These are phyloP conservation scores for Hemicrepidius hirtus DNA, from an alignment of 2,888 invertebrate species.

Conservation along the genomic window DNA sequence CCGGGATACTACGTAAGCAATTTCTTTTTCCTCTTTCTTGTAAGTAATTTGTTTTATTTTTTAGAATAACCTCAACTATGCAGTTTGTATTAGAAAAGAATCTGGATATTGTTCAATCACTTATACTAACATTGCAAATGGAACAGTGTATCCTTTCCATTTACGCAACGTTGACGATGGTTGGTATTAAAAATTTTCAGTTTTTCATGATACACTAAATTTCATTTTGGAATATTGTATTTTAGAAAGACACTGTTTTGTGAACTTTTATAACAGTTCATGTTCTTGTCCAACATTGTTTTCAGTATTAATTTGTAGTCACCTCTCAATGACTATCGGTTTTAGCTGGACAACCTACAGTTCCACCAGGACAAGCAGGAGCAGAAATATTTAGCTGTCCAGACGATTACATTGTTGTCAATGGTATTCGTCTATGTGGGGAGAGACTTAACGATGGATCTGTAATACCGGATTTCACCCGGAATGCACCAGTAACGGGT, in stretches of 20 bases:
- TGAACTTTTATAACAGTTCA: too few species aligned
- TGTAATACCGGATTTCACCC: conserved; percentile 76
- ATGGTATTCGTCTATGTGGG: conserved; percentile 83
- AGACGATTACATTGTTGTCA: conserved; percentile 82
- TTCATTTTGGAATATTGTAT: too few species aligned
- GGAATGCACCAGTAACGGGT: conserved; percentile 83
- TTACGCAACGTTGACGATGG: conserved; percentile 81
- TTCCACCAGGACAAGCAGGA: conserved; percentile 82
- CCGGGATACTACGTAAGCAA: conserved; percentile 79
- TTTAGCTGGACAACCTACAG: conserved; percentile 77
- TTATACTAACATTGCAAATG: conserved; percentile 75
- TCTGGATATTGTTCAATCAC: conserved; percentile 80
- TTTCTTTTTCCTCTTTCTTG: too few species aligned
- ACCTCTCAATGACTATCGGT: conserved; percentile 33
- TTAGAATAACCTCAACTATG: conserved; percentile 87
- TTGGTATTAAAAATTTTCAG: conserved; percentile 65
- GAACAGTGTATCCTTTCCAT: conserved; percentile 77
- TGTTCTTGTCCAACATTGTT: too few species aligned
- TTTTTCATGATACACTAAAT: background rate
- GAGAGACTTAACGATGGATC: conserved; percentile 84
- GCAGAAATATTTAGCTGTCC: conserved; percentile 85
- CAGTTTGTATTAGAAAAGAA: conserved; percentile 80
- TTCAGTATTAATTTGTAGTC: too few species aligned
- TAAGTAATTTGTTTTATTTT: conserved; percentile 67
- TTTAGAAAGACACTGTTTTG: too few species aligned